These are phyloP conservation scores for Cyrtodaria siliqua DNA, from an alignment of 2,888 invertebrate species.

Conservation along the genomic window DNA sequence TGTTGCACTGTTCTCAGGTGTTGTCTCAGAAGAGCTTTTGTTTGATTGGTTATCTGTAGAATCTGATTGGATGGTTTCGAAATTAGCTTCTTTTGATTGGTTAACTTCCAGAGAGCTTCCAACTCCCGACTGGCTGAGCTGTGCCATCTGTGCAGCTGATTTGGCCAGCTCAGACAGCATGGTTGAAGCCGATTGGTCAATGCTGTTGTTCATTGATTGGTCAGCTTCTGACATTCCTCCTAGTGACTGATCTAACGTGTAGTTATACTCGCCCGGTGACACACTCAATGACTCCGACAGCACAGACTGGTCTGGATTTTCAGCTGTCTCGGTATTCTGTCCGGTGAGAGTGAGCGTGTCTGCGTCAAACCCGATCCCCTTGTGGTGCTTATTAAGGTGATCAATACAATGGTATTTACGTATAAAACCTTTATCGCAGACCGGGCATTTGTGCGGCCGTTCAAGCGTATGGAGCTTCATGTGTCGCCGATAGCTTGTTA, in stretches of 20 bases:
- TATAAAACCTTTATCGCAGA: conserved; percentile 60
- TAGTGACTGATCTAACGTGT: conserved; percentile 57
- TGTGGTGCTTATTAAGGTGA: conserved; percentile 63
- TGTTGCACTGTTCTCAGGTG: conserved; percentile 13
- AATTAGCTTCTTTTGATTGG: conserved; percentile 17
- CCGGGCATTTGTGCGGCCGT: conserved; percentile 59
- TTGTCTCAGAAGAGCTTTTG: neutral
- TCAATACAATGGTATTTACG: conserved; percentile 65
- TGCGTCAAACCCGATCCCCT: conserved; percentile 52
- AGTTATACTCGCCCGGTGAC: conserved; percentile 58
- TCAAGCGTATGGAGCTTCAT: conserved; percentile 64
- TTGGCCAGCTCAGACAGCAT: conserved; percentile 61
- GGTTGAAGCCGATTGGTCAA: conserved; percentile 62
- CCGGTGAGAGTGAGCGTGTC: conserved; percentile 47
- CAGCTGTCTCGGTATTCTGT: conserved; percentile 2
- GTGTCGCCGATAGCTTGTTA: conserved; percentile 62
- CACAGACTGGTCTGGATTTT: conserved; percentile 19
- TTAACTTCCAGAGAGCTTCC: neutral
- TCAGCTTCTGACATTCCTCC: conserved; percentile 40
- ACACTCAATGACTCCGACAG: conserved; percentile 31
- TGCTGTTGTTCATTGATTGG: conserved; percentile 37
- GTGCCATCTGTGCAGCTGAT: conserved; percentile 37
- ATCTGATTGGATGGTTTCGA: neutral
- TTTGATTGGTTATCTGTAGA: conserved; percentile 19
- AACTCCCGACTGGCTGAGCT: neutral